phyloP scores from a whole-genome alignment of 2,888 invertebrate species.

The Drosophila anceps region DNA sequence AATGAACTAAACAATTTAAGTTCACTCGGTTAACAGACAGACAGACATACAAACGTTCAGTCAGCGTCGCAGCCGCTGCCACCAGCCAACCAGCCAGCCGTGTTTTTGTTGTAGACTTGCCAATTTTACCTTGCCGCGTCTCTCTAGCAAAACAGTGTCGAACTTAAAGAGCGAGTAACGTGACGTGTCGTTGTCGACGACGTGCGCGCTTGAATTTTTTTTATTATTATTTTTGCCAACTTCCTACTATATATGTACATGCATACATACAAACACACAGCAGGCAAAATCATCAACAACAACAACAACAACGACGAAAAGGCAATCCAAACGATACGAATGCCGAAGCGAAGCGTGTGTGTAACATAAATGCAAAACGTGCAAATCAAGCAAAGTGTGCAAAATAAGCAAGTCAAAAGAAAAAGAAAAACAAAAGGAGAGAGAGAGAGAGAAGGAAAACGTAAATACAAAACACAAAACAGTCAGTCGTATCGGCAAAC shows the following conservation, averaged over 20 bases:
- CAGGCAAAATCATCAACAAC: conserved; percentile 15
- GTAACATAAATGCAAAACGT: conserved; percentile 63
- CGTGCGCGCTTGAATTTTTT: conserved; percentile 62
- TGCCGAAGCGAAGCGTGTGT: conserved; percentile 43
- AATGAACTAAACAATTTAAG: conserved; percentile 70
- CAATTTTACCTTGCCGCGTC: conserved; percentile 71
- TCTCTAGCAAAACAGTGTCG: conserved; percentile 72
- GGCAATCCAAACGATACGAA: conserved; percentile 49
- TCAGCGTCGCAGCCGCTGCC: conserved; percentile 39
- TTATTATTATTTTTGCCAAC: conserved; percentile 51
- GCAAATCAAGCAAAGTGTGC: conserved; percentile 53
- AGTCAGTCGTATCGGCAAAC: conserved; percentile 38
- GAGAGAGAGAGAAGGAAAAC: conserved; percentile 29
- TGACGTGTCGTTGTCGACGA: conserved; percentile 75
- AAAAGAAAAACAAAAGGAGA: too few species aligned
- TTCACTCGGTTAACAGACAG: conserved; percentile 73
- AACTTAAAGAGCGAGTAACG: conserved; percentile 79
- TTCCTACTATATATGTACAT: conserved; percentile 66
- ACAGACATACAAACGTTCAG: conserved; percentile 29
- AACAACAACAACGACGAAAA: conserved; percentile 16
- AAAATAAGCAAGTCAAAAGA: conserved; percentile 35
- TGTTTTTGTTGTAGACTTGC: conserved; percentile 63
- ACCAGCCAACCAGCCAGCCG: conserved; percentile 24
- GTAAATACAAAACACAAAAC: conserved; percentile 55
- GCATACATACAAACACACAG: conserved; percentile 41